Conservation (phyloP, 2,888 invertebrate species). For the Mythimna ferrago region DNA sequence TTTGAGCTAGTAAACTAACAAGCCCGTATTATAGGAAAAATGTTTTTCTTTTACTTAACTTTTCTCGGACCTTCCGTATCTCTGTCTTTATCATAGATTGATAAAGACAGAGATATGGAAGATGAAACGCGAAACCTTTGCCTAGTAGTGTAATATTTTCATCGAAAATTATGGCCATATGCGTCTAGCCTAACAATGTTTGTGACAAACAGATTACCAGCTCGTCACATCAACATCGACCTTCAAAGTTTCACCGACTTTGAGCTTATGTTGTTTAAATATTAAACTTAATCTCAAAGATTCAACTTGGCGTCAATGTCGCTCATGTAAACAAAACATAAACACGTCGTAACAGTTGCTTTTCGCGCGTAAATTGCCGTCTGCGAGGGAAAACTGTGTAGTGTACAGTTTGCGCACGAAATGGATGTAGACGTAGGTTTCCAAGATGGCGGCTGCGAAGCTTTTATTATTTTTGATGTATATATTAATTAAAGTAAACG, state of each 20-base stretch:
- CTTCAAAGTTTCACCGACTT: constrained; percentile 33
- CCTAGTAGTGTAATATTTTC: too few relatives aligned
- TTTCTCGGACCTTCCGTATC: too few relatives aligned
- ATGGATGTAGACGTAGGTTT: constrained; percentile 20
- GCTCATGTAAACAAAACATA: constrained; percentile 26
- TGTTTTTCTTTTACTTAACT: too few relatives aligned
- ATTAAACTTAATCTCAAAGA: constrained; percentile 37
- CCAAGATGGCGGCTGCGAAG: constrained; percentile 14
- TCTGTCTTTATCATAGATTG: too few relatives aligned
- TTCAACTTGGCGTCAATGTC: constrained; percentile 35
- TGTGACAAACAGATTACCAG: constrained; percentile 19
- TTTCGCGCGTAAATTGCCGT: constrained; percentile 41
- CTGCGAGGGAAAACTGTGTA: constrained; percentile 6
- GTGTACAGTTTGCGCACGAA: constrained; percentile 38
- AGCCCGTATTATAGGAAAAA: neutral
- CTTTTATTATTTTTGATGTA: neutral
- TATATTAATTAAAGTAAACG: neutral
- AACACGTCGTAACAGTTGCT: constrained; percentile 3
- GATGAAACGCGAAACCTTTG: too few relatives aligned
- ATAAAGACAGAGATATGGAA: too few relatives aligned
- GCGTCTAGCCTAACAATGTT: neutral
- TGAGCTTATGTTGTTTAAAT: constrained; percentile 29
- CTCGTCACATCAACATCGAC: constrained; percentile 21
- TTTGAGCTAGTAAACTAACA: neutral
- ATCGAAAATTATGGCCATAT: neutral